Evolutionary conservation across 2,888 invertebrate genomes (phyloP).

Genomic region (Hyppa rectilinea): DNA sequence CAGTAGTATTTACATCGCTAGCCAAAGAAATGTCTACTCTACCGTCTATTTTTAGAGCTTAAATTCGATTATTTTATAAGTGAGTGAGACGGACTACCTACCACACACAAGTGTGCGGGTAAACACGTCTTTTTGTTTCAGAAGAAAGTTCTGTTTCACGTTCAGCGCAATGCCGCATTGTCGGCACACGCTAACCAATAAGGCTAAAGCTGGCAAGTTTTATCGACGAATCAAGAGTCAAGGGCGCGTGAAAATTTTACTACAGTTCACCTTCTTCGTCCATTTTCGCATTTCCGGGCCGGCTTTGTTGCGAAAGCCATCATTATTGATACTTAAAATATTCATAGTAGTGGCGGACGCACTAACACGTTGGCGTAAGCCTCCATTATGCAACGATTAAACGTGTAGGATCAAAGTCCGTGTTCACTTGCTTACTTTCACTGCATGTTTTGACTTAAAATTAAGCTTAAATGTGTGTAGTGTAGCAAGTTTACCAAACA

Average conservation of each 20-base stretch:
- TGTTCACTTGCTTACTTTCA: constrained; percentile 50
- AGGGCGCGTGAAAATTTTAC: constrained; percentile 63
- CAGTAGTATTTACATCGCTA: constrained; percentile 54
- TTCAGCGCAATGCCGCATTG: constrained; percentile 67
- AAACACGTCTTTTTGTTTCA: constrained; percentile 59
- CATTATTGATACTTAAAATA: constrained; percentile 47
- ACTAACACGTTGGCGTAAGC: constrained; percentile 29
- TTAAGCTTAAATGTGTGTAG: constrained; percentile 6
- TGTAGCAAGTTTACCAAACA: constrained; percentile 19
- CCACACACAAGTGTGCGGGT: constrained; percentile 55
- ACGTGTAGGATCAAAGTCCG: constrained; percentile 39
- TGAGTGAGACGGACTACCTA: constrained; percentile 31
- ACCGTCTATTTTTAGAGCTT: constrained; percentile 33
- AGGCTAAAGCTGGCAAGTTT: constrained; percentile 57
- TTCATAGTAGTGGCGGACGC: constrained; percentile 28
- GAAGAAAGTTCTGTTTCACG: constrained; percentile 64
- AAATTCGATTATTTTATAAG: constrained; percentile 11
- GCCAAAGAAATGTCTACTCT: constrained; percentile 48
- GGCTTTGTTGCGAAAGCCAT: constrained; percentile 29
- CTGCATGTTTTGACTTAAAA: constrained; percentile 26
- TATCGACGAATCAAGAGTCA: constrained; percentile 69
- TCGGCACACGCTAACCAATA: constrained; percentile 58
- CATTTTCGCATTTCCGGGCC: constrained; percentile 45
- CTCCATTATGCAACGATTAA: constrained; percentile 43
- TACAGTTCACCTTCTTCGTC: constrained; percentile 38